A percentile compares a stretch with the other conserved stretches of the same genome.
Conservation (phyloP, 2,113 vertebrate genomes). For the Gobius niger region DNA sequence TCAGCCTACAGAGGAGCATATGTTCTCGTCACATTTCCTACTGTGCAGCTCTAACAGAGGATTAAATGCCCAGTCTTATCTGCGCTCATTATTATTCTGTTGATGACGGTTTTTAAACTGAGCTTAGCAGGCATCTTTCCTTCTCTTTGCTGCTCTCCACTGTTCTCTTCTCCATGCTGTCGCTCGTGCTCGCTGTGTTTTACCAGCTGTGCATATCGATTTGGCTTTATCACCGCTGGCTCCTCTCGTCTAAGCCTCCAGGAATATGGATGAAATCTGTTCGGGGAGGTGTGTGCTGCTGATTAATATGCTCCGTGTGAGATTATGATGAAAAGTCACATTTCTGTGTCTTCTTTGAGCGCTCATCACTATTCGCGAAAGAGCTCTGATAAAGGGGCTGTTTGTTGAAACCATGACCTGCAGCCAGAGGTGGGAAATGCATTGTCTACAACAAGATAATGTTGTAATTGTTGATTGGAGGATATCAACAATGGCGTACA, state of each 20-base stretch:
- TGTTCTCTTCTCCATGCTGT: conserved; percentile 58
- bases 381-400: conserved; percentile 51
- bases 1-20: conserved; percentile 22
- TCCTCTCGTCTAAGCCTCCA: conserved; percentile 63
- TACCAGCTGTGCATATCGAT: conserved; percentile 74
- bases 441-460: too few species aligned
- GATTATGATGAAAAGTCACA: conserved; percentile 67
- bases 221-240: conserved; percentile 66
- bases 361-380: conserved; percentile 55
- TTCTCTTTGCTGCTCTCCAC: conserved; percentile 42
- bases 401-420: conserved; percentile 42
- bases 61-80: conserved; percentile 5
- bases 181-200: conserved; percentile 69
- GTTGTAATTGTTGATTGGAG: too few species aligned
- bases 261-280: conserved; percentile 70
- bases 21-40: conserved; percentile 46
- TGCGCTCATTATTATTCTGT: conserved; percentile 45
- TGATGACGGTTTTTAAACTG: conserved; percentile 36
- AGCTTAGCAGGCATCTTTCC: conserved; percentile 45
- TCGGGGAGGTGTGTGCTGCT: conserved; percentile 56
- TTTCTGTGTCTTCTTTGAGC: conserved; percentile 59
- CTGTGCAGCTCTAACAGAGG: conserved; percentile 19
- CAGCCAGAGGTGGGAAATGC: too few species aligned
- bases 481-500: too few species aligned
- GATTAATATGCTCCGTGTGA: conserved; percentile 63